phyloP scores from a whole-genome alignment of 2,888 invertebrate genomes.

The Pelosia muscerda region DNA sequence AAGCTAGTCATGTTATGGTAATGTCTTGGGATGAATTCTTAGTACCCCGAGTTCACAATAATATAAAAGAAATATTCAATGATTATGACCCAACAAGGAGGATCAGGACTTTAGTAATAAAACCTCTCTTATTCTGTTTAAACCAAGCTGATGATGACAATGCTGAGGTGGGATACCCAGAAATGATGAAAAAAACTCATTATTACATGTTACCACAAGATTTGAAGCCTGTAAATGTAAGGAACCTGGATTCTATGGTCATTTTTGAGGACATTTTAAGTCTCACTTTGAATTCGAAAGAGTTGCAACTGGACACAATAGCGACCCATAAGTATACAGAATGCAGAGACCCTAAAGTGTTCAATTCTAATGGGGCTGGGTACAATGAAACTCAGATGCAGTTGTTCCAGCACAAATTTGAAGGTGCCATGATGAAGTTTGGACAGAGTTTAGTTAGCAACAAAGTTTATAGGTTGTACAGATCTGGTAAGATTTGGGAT shows the following conservation, averaged over 20 bases:
- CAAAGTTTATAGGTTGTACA: constrained; percentile 80
- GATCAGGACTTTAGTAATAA: constrained; percentile 67
- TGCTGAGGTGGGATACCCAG: constrained; percentile 75
- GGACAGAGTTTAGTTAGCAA: constrained; percentile 78
- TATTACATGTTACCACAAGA: constrained; percentile 72
- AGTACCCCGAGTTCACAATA: constrained; percentile 87
- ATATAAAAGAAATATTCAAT: constrained; percentile 83
- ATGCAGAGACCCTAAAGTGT: constrained; percentile 76
- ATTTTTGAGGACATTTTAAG: constrained; percentile 77
- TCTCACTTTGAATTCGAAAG: constrained; percentile 63
- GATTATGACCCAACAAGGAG: constrained; percentile 82
- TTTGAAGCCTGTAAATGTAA: constrained; percentile 66
- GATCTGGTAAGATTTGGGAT: constrained; percentile 83
- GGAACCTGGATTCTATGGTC: constrained; percentile 80
- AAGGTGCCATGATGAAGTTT: constrained; percentile 84
- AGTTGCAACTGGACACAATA: constrained; percentile 71
- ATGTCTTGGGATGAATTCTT: constrained; percentile 90
- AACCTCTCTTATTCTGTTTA: constrained; percentile 75
- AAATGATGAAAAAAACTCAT: constrained; percentile 81
- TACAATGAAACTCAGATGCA: constrained; percentile 82
- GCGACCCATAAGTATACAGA: constrained; percentile 81
- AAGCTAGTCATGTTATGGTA: constrained; percentile 84
- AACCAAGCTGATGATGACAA: constrained; percentile 82
- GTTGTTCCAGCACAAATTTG: constrained; percentile 82
- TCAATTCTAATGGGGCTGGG: constrained; percentile 65